These are phyloP conservation scores for Sebastes steindachneri DNA, from an alignment of 2,797 vertebrate genomes.

Conservation along the genomic window DNA sequence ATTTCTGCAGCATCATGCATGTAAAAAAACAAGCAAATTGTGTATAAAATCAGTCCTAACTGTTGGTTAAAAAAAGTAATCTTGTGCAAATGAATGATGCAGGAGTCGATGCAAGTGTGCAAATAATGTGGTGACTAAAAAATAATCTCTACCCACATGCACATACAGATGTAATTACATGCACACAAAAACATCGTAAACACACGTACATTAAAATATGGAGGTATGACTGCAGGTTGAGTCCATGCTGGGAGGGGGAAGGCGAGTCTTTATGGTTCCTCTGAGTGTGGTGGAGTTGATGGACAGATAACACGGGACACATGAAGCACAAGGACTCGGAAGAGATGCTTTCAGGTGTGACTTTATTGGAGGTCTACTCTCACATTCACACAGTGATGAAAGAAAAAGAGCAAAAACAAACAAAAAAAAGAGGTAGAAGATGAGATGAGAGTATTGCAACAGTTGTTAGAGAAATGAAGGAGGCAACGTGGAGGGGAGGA, in stretches of 20 bases:
- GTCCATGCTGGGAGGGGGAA: conserved; percentile 71
- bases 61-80: not conserved
- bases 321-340: conserved; percentile 88
- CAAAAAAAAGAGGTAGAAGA: conserved; percentile 67
- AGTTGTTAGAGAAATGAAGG: conserved; percentile 51
- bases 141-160: conserved; percentile 33
- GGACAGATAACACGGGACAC: conserved; percentile 86
- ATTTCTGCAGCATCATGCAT: conserved; percentile 8
- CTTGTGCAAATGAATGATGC: not conserved
- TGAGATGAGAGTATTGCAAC: conserved; percentile 70
- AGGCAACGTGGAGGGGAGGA: not conserved
- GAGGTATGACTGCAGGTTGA: conserved; percentile 56
- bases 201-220: conserved; percentile 45
- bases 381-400: conserved; percentile 83
- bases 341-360: conserved; percentile 86
- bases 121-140: conserved; percentile 12
- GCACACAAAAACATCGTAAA: conserved; percentile 33
- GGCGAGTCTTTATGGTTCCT: conserved; percentile 58
- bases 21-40: not conserved
- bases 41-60: not conserved
- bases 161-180: conserved; percentile 56
- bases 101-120: not conserved
- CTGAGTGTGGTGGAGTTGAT: conserved; percentile 78
- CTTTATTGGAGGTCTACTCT: conserved; percentile 82
- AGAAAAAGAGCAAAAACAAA: conserved; percentile 7